These are phyloP conservation scores for Babylonia areolata DNA, from an alignment of 1,140 invertebrate species.

Conservation along the genomic window DNA sequence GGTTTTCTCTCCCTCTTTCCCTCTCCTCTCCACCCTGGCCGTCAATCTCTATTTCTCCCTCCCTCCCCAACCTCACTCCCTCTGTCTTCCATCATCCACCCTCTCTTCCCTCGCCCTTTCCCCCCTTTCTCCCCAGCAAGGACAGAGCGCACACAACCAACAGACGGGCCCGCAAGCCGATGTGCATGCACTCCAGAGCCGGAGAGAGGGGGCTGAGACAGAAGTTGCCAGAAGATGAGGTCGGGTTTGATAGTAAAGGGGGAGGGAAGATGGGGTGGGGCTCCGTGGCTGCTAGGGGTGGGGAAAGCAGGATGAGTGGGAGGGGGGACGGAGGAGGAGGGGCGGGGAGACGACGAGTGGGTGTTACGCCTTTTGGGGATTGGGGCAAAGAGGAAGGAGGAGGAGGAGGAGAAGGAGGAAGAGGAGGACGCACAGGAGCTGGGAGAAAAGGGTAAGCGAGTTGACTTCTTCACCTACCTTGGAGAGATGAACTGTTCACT, in stretches of 20 bases:
- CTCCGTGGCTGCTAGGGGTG: background rate
- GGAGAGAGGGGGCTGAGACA: background rate
- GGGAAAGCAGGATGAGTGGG: background rate
- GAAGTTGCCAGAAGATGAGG: background rate
- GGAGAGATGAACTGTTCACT: no score
- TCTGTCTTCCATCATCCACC: background rate
- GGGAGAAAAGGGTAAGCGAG: background rate
- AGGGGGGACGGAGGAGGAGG: no score
- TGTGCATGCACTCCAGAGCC: background rate
- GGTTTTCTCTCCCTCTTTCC: background rate
- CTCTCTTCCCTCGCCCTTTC: background rate
- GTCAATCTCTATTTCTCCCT: background rate
- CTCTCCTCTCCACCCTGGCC: background rate
- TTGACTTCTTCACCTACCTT: no score
- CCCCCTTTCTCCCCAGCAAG: background rate
- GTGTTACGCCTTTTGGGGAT: background rate
- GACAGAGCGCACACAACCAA: background rate
- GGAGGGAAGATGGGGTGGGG: background rate
- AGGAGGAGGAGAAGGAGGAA: background rate
- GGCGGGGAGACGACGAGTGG: no score
- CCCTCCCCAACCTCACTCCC: background rate
- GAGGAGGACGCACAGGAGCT: background rate
- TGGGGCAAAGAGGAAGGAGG: background rate
- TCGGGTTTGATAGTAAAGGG: background rate
- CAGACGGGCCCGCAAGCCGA: background rate